Evolutionary conservation across 2,113 vertebrate species (phyloP).

Genomic region (Mesoclemmys tuberculata): DNA sequence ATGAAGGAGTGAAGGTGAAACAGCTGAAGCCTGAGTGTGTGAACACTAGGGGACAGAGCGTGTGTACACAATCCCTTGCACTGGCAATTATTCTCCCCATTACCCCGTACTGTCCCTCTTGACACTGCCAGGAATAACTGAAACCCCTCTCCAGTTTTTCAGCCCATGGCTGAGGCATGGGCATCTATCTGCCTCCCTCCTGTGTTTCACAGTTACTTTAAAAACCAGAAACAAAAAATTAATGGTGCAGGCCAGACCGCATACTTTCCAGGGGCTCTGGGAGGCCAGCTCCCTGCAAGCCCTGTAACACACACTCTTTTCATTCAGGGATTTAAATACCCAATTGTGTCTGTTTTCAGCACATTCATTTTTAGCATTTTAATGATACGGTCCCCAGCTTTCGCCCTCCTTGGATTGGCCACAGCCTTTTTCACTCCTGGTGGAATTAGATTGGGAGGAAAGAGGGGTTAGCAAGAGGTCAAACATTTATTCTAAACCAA

Average conservation of each 20-base stretch:
- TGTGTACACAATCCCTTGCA: not conserved
- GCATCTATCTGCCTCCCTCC: not conserved
- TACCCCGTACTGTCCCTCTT: too few relatives aligned
- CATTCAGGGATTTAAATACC: constrained; percentile 69
- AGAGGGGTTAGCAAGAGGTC: constrained; percentile 68
- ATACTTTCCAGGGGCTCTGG: constrained; percentile 71
- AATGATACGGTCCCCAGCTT: constrained; percentile 53
- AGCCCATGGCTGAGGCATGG: too few relatives aligned
- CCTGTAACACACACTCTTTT: constrained; percentile 65
- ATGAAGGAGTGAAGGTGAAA: not conserved
- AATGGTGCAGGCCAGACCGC: constrained; percentile 36
- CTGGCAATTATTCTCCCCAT: not conserved
- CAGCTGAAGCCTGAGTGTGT: not conserved
- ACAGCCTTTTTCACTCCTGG: not conserved
- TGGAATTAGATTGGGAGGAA: not conserved
- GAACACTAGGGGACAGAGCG: too few relatives aligned
- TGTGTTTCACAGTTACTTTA: constrained; percentile 52
- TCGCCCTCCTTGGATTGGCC: constrained; percentile 44
- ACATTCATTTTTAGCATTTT: constrained; percentile 71
- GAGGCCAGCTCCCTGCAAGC: constrained; percentile 43
- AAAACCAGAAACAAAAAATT: constrained; percentile 59
- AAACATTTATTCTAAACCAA: constrained; percentile 57
- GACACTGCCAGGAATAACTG: not conserved
- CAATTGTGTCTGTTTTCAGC: constrained; percentile 71
- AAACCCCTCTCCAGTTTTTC: not conserved